Evolutionary conservation across 2,113 vertebrate genomes (phyloP), one percentile per base, ranked within the genome.

Genomic region (Tupaia tana): DNA sequence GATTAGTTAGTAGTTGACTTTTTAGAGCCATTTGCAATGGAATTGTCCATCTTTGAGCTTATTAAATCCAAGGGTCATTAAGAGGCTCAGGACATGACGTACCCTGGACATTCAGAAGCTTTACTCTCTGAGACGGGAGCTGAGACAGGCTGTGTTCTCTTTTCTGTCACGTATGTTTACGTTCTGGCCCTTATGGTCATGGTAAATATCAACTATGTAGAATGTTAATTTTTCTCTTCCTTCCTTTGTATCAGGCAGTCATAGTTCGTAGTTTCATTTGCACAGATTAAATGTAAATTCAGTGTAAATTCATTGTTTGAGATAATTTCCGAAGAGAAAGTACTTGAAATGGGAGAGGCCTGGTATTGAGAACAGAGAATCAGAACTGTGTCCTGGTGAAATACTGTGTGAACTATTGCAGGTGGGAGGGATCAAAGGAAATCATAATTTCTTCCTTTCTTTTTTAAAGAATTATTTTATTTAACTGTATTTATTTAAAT

Each of bases 251-350:
- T 34, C 63, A 63, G 59, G 14, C 27, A 27, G 20, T 27, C 6
- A 9, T 22, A 58, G 83, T 70, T 85, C 43, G 85, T 80, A 61
- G 54, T 61, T 58, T 95, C 81, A 81, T 91, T 91, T 91, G 25
- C 58, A 71, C 5, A 71, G n/a, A 15, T 88, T 75, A 77, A 93
- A 81, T n/a, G 7, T 54, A 91, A 29, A 31, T 70, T 81, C 75
- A 64, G n/a, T 89, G 9, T 89, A 63, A 86, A 3, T 93, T 77
- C 66, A 70, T 24, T 63, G 69, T 78, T 91, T 77, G 34, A 43
- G 58, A 43, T 43, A 11, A 19, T 63, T 89, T 83, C 20, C 24
- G 74, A 27, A 93, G 66, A 59, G 80, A 59, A 85, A 69, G 67
- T 85, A 66, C 84, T 84, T 80, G 61, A 87, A 92, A n/a, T 73